Base-by-base conservation (phyloP, 2,113 vertebrate genomes). In the Neoarius graeffei region DNA sequence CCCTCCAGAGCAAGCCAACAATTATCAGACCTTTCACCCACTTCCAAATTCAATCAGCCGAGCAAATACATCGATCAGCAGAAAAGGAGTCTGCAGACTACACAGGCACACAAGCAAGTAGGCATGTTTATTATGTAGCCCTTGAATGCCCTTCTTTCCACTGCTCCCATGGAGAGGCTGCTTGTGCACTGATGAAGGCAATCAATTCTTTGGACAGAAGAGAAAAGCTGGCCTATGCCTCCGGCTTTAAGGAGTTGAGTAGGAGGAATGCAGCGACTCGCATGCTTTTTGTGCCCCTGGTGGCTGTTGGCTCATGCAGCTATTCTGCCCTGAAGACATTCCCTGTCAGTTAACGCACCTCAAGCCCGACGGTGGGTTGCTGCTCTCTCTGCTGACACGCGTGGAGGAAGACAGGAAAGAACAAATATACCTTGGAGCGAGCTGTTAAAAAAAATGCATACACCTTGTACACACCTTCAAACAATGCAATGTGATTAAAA, bases 1-100 rank as follows among this genome's bases (percentile, higher is more conserved):
- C 91, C 54, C 83, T 92, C 92, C 91, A 89, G 85, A 91, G 92
- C 91, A 91, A 92, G 93, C 94, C 93, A 94, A 95, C 93, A 95
- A 94, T 94, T 93, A 95, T 89, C 88, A 67, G 88, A 93, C 91
- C 93, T 92, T 92, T 93, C 90, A 91, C 91, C 93, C 91, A 91
- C 91, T 90, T 92, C 90, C 83, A 92, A 94, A 94, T 93, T 92
- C 90, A 92, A 93, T 95, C 92, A 93, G 90, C 90, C 91, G 85
- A 88, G 92, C 91, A 93, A 91, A 92, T 50, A 76, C 90, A 95
- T 94, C 91, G 93, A 95, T 95, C 93, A 91, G 77, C 64, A 74
- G 66, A 84, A 23, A 76, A 82, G 67, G 66, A 82, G 57, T 48
- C 56, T 8, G 77, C 35, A 84, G 85, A 85, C 86, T 87, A 90